A percentile compares a stretch with the other conserved stretches of the same genome.
These are phyloP conservation scores for Ascaphus truei DNA, from an alignment of 2,113 vertebrate genomes.

Conservation along the genomic window DNA sequence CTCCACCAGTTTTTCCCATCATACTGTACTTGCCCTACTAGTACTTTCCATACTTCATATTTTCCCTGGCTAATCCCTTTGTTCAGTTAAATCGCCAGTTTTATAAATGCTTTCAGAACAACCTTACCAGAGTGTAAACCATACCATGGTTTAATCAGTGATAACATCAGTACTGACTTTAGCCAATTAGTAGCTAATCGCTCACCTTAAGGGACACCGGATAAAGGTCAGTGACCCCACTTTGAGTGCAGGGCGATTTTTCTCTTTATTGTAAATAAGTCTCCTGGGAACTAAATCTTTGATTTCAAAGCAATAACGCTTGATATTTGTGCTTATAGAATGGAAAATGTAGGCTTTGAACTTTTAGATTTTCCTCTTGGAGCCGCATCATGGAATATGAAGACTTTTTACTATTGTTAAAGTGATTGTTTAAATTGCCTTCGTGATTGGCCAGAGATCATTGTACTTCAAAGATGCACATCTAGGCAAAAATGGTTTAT, in stretches of 20 bases:
- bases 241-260: background rate
- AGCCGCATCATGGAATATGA: background rate
- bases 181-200: background rate
- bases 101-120: no score
- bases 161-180: background rate
- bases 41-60: background rate
- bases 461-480: background rate
- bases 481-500: no score
- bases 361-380: background rate
- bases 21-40: no score
- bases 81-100: no score
- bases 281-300: slow-evolving; percentile 10
- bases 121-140: no score
- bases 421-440: background rate
- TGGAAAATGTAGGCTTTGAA: slow-evolving; percentile 6
- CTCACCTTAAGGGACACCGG: background rate
- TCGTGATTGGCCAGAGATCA: slow-evolving; percentile 5
- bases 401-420: background rate
- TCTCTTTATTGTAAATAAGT: background rate
- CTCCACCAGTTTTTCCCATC: background rate
- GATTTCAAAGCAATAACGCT: slow-evolving; percentile 2
- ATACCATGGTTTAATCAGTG: background rate
- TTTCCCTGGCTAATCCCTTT: background rate
- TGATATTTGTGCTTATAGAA: background rate
- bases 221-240: background rate